Evolutionary conservation across 2,888 invertebrate species (phyloP).

Genomic region (Heliconius ethilla): DNA sequence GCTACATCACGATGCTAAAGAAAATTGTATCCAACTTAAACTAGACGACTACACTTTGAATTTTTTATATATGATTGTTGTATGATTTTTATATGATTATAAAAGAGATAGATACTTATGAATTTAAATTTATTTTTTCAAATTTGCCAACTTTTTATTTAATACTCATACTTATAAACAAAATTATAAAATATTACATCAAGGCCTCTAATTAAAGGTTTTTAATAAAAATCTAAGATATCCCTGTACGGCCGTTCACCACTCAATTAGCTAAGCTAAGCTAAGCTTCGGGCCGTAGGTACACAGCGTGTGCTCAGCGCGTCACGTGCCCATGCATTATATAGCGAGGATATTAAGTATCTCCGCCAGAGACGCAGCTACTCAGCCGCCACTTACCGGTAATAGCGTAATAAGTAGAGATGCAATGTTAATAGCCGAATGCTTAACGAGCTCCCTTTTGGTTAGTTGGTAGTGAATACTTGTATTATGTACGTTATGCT

Average conservation of each 20-base stretch:
- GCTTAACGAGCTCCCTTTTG: background rate
- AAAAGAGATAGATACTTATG: too few relatives aligned
- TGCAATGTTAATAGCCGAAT: constrained; percentile 10
- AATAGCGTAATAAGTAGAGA: constrained; percentile 14
- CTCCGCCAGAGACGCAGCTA: constrained; percentile 18
- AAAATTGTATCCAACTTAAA: too few relatives aligned
- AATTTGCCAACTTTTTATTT: too few relatives aligned
- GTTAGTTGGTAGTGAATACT: background rate
- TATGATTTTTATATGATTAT: too few relatives aligned
- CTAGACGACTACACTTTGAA: too few relatives aligned
- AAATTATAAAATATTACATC: too few relatives aligned
- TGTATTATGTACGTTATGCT: background rate
- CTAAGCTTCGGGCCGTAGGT: background rate
- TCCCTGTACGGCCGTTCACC: background rate
- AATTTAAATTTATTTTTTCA: too few relatives aligned
- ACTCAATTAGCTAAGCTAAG: constrained; percentile 13
- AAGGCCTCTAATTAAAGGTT: background rate
- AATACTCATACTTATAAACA: too few relatives aligned
- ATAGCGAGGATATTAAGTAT: background rate
- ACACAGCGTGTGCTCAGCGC: background rate
- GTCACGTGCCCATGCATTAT: constrained; percentile 16
- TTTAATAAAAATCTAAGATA: background rate
- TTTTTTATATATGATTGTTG: too few relatives aligned
- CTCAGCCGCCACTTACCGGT: constrained; percentile 15
- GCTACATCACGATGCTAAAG: too few relatives aligned